Base-by-base conservation (phyloP, 2,113 vertebrate genomes). In the Dipodomys merriami region DNA sequence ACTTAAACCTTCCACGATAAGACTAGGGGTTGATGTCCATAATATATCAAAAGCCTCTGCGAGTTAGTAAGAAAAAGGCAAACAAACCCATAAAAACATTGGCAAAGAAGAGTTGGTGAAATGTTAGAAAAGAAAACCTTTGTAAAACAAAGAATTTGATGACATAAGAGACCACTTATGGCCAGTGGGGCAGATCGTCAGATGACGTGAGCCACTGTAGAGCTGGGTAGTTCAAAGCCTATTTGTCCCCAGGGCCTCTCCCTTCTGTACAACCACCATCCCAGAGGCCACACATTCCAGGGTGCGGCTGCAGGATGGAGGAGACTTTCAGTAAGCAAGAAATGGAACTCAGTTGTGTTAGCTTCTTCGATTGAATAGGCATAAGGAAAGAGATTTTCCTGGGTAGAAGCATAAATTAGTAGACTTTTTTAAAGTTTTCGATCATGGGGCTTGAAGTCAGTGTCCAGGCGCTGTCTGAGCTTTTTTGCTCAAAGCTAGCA, bases 331-430 rank as follows among this genome's bases (percentile, higher is more conserved):
- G 67, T 15, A 10, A 49, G 25, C 25, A 15, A 49, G 30, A 79
- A 64, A 57, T 15, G 49, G 30, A 84, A 1, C 35, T 12, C 16
- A 18, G 4, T 44, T 7, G 2, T n/a, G 33, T 72, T 3, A 72
- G 15, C 16, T 2, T 49, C 67, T 44, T 76, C 1, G 1, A 35
- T 18, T 57, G 53, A 57, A 57, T 57, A 16, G 53, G 15, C 27
- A 0, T 33, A 12, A 5, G 22, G 7, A 82, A 67, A 62, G 0
- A 0, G 62, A 18, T 0, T 19, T 3, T 5, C 23, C 7, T 3
- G 33, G 5, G 7, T 13, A 1, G 23, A 46, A 39, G 57, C 12
- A 30, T 16, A 11, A 72, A 57, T 60, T 84, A 33, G 2, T 33
- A 49, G 19, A 71, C 20, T 69, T 22, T 19, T 13, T n/a, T 12